A percentile compares a stretch with the other conserved stretches of the same genome.
These are phyloP conservation scores for Panonychus citri DNA, from an alignment of 1,140 invertebrate species.

Conservation along the genomic window DNA sequence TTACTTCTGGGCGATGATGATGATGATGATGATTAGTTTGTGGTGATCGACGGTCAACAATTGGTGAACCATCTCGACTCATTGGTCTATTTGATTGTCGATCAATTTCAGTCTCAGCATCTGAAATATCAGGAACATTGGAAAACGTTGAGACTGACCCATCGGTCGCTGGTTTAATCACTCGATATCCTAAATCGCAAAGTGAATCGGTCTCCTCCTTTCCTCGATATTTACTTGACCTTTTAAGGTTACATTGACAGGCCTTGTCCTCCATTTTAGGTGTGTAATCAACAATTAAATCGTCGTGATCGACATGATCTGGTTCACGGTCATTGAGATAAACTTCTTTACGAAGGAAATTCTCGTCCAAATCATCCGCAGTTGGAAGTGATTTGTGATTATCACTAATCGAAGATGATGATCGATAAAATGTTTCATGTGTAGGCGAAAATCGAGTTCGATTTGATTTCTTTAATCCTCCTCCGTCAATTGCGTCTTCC, in stretches of 20 bases:
- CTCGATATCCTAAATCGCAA: not conserved
- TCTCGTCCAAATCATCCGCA: not conserved
- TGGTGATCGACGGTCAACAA: too few relatives aligned
- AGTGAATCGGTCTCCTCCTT: too few relatives aligned
- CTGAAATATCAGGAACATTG: conserved; percentile 4
- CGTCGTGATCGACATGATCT: not conserved
- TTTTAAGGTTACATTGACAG: not conserved
- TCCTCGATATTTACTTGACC: not conserved
- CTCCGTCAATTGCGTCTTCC: not conserved
- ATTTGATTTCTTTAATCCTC: not conserved
- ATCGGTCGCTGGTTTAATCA: conserved; percentile 2
- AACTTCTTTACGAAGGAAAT: not conserved
- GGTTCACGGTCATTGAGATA: not conserved
- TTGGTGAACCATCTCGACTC: too few relatives aligned
- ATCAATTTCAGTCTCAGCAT: not conserved
- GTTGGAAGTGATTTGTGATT: not conserved
- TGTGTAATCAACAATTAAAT: not conserved
- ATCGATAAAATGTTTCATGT: too few relatives aligned
- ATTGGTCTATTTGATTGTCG: too few relatives aligned
- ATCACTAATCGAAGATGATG: not conserved
- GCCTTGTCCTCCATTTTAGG: conserved; percentile 2
- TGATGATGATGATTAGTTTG: too few relatives aligned
- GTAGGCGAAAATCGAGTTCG: not conserved
- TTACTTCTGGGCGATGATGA: too few relatives aligned
- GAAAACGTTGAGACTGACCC: conserved; percentile 9